Base-by-base conservation (phyloP, 2,113 vertebrate species). In the Mystacornis crossleyi region DNA sequence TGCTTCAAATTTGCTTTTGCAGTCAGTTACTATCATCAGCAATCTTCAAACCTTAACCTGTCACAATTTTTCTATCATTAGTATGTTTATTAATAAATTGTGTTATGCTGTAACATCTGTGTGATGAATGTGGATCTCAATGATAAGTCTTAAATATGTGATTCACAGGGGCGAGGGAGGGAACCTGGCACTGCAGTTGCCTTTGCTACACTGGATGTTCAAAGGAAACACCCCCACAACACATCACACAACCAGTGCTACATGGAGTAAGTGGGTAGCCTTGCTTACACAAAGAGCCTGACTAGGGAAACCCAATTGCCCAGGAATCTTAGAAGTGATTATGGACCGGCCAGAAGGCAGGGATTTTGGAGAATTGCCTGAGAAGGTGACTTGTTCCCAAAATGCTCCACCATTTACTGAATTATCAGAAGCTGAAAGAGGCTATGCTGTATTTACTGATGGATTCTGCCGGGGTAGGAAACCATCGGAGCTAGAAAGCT, bases 401-500 rank as follows among this genome's bases (percentile, higher is more conserved):
- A 47, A 66, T 8, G 42, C 21, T 25, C 16, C 42, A 33, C 62
- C 14, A 18, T 18, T 7, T 47, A 66, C 23, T 8, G 28, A 64
- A 15, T 38, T 28, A 73, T 12, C 11, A 64, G 40, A 64, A 73
- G 21, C 28, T 54, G 26, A 42, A 72, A 33, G 58, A 47, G 48
- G 18, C 14, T 38, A 11, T 54, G 38, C n/a, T 38, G 14, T 28
- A 26, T 14, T 54, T 38, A 54, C 69, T 55, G 58, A 33, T 12
- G 28, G n/a, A 38, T 54, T n/a, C 69, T 54, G 38, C 38, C 10
- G 6, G 5, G 26, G 33, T 11, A 54, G 40, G n/a, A 54, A 84
- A 38, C 9, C 33, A 26, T 11, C 0, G 0, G 67, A 65, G 40
- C 4, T 17, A 20, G 29, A 62, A 36, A 62, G 48, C 33, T 45